A percentile compares a stretch with the other conserved stretches of the same genome.
phyloP scores from a whole-genome alignment of 35 echinoderm and acorn worm genomes.

The Holothuria glaberrima region DNA sequence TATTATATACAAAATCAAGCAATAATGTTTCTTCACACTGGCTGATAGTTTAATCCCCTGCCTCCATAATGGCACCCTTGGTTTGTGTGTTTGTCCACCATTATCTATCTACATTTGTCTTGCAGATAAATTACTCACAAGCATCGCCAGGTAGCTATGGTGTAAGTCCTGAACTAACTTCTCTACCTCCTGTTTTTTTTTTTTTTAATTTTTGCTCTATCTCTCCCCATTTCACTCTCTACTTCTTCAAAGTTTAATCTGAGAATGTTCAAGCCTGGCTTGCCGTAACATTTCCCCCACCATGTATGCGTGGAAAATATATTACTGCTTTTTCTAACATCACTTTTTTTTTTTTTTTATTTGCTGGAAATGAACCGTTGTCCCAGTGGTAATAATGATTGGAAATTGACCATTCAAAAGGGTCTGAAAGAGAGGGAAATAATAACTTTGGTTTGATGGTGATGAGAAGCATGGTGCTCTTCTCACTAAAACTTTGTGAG shows the following conservation, averaged over 20 bases:
- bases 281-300: too few species aligned
- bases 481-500: too few species aligned
- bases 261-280: conserved; percentile 4
- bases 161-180: conserved; percentile 73
- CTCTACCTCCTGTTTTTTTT: not conserved
- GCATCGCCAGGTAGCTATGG: conserved; percentile 85
- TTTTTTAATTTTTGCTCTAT: not conserved
- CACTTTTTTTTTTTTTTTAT: too few species aligned
- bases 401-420: not conserved
- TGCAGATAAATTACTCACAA: conserved; percentile 96
- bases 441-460: too few species aligned
- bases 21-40: too few species aligned
- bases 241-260: not conserved
- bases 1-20: too few species aligned
- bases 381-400: too few species aligned
- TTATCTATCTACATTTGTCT: conserved; percentile 48
- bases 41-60: too few species aligned
- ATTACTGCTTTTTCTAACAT: too few species aligned
- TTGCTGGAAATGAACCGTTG: too few species aligned
- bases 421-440: not conserved
- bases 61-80: not conserved
- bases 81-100: not conserved
- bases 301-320: too few species aligned
- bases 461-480: too few species aligned
- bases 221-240: not conserved